These are phyloP conservation scores for Hapalemur alaotrensis DNA, from an alignment of 2,797 vertebrate genomes.

Conservation along the genomic window DNA sequence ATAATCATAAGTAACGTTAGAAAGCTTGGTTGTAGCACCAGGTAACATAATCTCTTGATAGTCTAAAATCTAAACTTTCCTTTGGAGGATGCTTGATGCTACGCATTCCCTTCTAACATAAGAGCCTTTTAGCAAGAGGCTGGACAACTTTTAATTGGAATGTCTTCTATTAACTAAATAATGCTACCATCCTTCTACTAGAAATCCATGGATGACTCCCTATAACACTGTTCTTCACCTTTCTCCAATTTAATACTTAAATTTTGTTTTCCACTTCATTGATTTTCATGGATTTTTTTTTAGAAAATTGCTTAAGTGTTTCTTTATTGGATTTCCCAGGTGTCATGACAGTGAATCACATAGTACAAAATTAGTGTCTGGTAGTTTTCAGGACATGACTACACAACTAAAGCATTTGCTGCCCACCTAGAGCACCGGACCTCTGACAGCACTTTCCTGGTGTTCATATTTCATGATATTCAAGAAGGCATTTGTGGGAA, in stretches of 20 bases:
- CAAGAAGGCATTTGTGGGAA: constrained; percentile 84
- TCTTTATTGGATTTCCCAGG: background rate
- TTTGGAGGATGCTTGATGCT: background rate
- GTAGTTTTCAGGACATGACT: constrained; percentile 83
- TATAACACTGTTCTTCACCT: background rate
- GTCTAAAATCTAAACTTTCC: background rate
- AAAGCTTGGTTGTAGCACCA: background rate
- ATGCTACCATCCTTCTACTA: background rate
- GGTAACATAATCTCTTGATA: background rate
- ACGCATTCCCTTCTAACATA: background rate
- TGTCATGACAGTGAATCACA: background rate
- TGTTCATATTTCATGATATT: constrained; percentile 92
- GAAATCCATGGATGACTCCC: background rate
- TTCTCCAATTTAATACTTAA: background rate
- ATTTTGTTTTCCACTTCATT: background rate
- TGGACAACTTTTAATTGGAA: background rate
- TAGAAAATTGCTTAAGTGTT: background rate
- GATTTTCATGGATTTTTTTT: background rate
- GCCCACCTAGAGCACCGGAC: constrained; percentile 78
- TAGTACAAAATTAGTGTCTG: background rate
- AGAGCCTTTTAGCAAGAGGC: background rate
- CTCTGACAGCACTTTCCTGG: constrained; percentile 91
- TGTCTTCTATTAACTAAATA: background rate
- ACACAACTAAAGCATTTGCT: constrained; percentile 82
- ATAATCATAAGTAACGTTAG: background rate